Base-by-base conservation (phyloP, 1,140 invertebrate genomes). In the Dendroctonus ponderosae region DNA sequence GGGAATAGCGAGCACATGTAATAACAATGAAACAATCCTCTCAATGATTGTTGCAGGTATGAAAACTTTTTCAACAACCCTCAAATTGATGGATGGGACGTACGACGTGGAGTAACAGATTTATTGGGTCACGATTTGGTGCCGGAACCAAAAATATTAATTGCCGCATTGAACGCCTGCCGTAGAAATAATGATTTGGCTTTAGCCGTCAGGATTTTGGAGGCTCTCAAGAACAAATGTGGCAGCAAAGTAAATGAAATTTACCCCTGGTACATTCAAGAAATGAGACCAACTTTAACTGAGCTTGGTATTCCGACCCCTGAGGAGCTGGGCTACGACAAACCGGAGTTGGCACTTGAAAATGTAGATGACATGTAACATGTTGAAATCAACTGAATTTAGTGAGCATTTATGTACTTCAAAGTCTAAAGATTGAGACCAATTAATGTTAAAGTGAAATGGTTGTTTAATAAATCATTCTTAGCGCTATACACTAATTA, bases 31-130 rank as follows among this genome's bases (percentile, higher is more conserved):
- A 26, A 26, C 26, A 26, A 26, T 26, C 1, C 1, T 26, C 50
- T 26, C n/a, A 6, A 52, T 52, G 4, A 14, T 52, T 41, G 53
- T n/a, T 56, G 5, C 26, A 76, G 91, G 76, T 96, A 91, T 79
- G 88, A 91, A 78, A 84, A 86, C 26, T 98, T 88, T 79, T 96
- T 99, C 82, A 92, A 87, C 77, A 86, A 92, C 51, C 83, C 86
- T 50, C 91, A 98, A 71, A 95, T 99, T 78, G 97, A 99, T 82
- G 89, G 90, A 43, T 99, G 97, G 97, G 94, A 98, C 82, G 85
- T 97, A 67, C 87, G 97, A 38, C 93, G 95, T 78, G 90, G 85
- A 42, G 90, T 92, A 85, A 91, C 91, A 72, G 89, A 92, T 77
- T 75, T 92, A 39, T 83, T 87, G 80, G 92, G 90, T 73, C 89